Conservation (phyloP, 1,140 invertebrate species). For the Drosophila bocki region DNA sequence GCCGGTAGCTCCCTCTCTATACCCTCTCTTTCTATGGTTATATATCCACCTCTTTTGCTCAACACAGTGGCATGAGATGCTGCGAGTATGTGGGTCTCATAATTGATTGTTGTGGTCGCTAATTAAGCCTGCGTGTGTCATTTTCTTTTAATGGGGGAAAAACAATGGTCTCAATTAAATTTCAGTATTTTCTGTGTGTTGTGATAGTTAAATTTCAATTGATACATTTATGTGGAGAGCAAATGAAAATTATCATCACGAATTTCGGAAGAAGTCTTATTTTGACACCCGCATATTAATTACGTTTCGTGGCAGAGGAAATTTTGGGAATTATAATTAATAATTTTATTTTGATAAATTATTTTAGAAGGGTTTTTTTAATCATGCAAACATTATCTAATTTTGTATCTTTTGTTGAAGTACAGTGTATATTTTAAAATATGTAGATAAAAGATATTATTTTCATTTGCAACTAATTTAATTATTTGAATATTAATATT, state of each 20-base stretch:
- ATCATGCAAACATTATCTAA: not conserved
- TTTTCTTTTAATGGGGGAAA: slow-evolving; percentile 5
- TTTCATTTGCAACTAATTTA: too few relatives aligned
- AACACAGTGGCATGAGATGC: slow-evolving; percentile 17
- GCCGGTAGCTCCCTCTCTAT: slow-evolving; percentile 20
- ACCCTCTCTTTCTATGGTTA: not conserved
- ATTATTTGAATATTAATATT: too few relatives aligned
- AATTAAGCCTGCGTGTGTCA: slow-evolving; percentile 37
- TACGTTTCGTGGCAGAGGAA: not conserved
- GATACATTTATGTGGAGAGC: not conserved
- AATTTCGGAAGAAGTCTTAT: not conserved
- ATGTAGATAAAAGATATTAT: too few relatives aligned
- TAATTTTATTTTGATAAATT: not conserved
- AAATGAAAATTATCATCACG: not conserved
- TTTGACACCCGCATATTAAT: slow-evolving; percentile 29
- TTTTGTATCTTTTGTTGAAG: not conserved
- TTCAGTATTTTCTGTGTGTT: slow-evolving; percentile 9
- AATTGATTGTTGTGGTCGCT: slow-evolving; percentile 45
- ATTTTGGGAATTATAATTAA: not conserved
- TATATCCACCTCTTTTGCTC: slow-evolving; percentile 2
- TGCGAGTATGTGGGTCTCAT: slow-evolving; percentile 22
- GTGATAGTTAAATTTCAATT: slow-evolving; percentile 25
- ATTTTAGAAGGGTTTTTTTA: not conserved
- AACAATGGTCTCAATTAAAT: slow-evolving; percentile 4
- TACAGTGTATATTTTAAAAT: not conserved